Evolutionary conservation across 2,797 vertebrate genomes (phyloP), one percentile per base, ranked within the genome.

Genomic region (Lepilemur ruficaudatus): DNA sequence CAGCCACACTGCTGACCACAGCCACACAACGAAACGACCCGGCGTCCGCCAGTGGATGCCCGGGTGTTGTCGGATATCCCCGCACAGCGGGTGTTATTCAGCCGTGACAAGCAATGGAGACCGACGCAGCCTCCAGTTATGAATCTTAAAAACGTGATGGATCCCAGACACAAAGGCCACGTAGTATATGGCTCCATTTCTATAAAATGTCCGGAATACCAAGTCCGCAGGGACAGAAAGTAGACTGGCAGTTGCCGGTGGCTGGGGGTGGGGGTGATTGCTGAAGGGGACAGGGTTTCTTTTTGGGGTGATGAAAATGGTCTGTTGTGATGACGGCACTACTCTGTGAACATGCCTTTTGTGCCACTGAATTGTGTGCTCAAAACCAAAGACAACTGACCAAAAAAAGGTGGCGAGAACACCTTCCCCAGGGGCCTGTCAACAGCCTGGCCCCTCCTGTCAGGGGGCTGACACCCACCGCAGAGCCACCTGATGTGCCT

Each of bases 31-130:
- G 7, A 17, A 67, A 63, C 23, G 0, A 32, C 18, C 28, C 18
- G 4, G n/a, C 0, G 25, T 0, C 7, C 7, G 23, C 50, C 43
- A 0, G 12, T 15, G 2, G 22, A 55, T 4, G 0, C 32, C 23
- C 0, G 0, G 32, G 7, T 52, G 17, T 1, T 17, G 2, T 6
- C 50, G 6, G 50, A 17, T 52, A 5, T 1, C 0, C 15, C 41
- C 30, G 13, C n/a, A 5, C 12, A 0, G 5, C 0, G 4, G 15
- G 12, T 0, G 1, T 4, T 7, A 13, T 2, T 0, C 4, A 1
- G 18, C 52, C 5, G 2, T 1, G 0, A 14, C 15, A 52, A 38
- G 57, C n/a, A 15, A 23, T 0, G 5, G 25, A 25, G 35, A 15
- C 57, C 11, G 32, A 43, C 1, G 4, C 43, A 5, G 5, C 38